Evolutionary conservation across 2,888 invertebrate genomes (phyloP).

Genomic region (Tenthredo distinguenda): DNA sequence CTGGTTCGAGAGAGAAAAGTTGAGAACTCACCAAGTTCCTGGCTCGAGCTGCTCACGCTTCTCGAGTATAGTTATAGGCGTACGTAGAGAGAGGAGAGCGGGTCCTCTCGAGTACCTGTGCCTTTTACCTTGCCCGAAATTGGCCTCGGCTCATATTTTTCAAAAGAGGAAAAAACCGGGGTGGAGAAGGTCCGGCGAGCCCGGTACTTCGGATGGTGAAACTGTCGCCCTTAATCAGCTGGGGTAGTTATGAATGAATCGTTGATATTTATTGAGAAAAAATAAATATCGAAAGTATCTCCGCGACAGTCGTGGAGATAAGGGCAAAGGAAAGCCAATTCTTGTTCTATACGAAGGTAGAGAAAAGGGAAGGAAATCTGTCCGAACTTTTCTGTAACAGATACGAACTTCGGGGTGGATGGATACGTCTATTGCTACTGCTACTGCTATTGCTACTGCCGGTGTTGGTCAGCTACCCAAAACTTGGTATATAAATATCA

Average conservation of each 20-base stretch:
- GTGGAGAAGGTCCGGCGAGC: not conserved
- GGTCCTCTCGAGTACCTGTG: not conserved
- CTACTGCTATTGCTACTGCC: not conserved
- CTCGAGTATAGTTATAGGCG: not conserved
- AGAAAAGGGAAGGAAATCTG: not conserved
- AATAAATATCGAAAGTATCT: not conserved
- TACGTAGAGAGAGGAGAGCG: not conserved
- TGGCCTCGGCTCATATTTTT: not conserved
- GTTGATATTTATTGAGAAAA: not conserved
- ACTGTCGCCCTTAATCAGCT: not conserved
- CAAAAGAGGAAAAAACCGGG: not conserved
- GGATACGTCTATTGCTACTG: not conserved
- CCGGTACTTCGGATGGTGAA: not conserved
- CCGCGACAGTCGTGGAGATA: not conserved
- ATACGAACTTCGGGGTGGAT: conserved; percentile 26
- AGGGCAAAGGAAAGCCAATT: not conserved
- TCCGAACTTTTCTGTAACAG: not conserved
- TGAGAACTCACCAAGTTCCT: conserved; percentile 55
- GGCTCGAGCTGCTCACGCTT: not conserved
- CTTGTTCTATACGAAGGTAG: not conserved
- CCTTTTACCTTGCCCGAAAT: not conserved
- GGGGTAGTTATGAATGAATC: not conserved
- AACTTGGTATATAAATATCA: conserved; percentile 66
- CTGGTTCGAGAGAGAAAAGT: conserved; percentile 54
- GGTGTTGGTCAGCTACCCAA: conserved; percentile 57